Conservation (phyloP, 2,113 vertebrate genomes). For the Poeciliopsis retropinna region DNA sequence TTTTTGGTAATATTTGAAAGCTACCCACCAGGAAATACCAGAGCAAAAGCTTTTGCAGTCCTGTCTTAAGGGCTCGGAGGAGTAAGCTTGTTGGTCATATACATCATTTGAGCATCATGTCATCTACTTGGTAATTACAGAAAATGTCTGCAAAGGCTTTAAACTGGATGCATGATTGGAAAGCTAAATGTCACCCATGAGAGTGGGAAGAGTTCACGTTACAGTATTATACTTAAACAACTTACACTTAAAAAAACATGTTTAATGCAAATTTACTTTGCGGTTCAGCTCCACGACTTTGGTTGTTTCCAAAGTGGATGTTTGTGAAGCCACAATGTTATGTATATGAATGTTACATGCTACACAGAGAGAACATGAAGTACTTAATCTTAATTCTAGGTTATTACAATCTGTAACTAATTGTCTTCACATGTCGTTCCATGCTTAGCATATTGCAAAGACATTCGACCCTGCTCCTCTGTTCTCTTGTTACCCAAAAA, state of each 20-base stretch:
- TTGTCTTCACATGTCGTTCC: constrained; percentile 11
- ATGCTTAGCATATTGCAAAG: constrained; percentile 52
- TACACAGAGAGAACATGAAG: neutral
- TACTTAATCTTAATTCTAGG: constrained; percentile 3
- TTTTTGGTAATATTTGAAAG: neutral
- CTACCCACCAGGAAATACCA: too few species aligned
- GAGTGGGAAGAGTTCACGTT: neutral
- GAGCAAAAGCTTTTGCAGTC: too few species aligned
- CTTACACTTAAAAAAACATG: too few species aligned
- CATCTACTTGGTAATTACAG: neutral
- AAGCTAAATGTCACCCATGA: neutral
- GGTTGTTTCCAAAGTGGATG: neutral
- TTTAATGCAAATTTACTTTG: neutral
- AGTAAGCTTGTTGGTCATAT: neutral
- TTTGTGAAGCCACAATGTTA: neutral
- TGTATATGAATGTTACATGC: neutral
- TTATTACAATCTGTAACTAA: constrained; percentile 22
- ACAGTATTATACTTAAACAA: neutral
- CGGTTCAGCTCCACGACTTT: neutral
- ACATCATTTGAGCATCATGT: neutral
- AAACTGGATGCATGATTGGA: neutral
- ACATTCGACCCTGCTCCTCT: constrained; percentile 35
- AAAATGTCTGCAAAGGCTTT: neutral
- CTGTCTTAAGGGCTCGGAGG: neutral
- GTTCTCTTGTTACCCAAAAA: constrained; percentile 27